These are phyloP conservation scores for Geococcyx californianus DNA, from an alignment of 2,113 vertebrate genomes.

Conservation along the genomic window DNA sequence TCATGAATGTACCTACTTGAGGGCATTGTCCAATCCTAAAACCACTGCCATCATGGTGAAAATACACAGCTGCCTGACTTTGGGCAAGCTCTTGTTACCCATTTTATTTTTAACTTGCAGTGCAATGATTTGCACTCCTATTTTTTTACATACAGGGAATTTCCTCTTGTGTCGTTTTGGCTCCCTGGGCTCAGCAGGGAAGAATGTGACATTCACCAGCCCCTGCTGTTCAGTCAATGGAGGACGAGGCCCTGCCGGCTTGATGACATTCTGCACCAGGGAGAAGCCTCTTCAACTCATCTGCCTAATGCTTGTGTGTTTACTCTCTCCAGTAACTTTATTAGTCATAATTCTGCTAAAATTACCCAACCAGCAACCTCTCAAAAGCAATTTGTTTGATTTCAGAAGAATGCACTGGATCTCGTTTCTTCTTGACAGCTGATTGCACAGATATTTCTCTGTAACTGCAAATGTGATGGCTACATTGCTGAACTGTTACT, in stretches of 20 bases:
- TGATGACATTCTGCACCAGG: not conserved
- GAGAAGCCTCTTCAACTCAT: not conserved
- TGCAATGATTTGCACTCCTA: not conserved
- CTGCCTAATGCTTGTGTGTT: not conserved
- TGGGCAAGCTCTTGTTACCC: not conserved
- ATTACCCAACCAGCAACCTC: not conserved
- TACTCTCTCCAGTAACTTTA: not conserved
- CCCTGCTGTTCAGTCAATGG: not conserved
- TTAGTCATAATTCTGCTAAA: not conserved
- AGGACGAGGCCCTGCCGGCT: not conserved
- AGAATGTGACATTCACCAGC: rapidly evolving
- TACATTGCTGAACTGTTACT: not conserved
- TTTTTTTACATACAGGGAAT: not conserved
- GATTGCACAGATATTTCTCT: not conserved
- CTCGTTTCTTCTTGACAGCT: not conserved
- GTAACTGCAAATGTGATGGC: not conserved
- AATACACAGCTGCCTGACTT: not conserved
- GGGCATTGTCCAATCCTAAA: not conserved
- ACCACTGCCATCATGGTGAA: not conserved
- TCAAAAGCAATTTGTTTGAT: not conserved
- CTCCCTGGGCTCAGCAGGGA: rapidly evolving
- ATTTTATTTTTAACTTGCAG: not conserved
- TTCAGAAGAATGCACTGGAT: rapidly evolving
- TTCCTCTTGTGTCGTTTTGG: rapidly evolving
- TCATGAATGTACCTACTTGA: not conserved